phyloP scores from a whole-genome alignment of 2,113 vertebrate species.

The Rafetus swinhoei region DNA sequence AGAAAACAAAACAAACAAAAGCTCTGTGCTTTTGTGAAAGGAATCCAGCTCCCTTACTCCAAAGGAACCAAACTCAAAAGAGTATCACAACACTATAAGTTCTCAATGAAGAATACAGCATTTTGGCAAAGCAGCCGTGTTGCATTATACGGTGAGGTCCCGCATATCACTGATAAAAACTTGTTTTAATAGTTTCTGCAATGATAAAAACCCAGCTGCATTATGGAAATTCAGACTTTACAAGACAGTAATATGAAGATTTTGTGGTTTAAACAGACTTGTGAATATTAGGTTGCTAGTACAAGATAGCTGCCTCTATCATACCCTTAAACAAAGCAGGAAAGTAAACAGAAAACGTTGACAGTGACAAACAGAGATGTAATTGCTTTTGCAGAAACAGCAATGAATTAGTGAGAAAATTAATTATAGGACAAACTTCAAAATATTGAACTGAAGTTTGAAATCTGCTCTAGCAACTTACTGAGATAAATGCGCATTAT shows the following conservation, averaged over 20 bases:
- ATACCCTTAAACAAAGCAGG: conserved; percentile 45
- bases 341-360: conserved; percentile 43
- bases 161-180: conserved; percentile 30
- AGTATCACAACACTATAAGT: conserved; percentile 45
- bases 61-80: conserved; percentile 37
- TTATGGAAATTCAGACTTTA: conserved; percentile 34
- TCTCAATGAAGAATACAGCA: conserved; percentile 3
- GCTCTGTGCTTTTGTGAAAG: conserved; percentile 69
- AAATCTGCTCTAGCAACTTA: conserved; percentile 65
- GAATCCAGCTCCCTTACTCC: conserved; percentile 62
- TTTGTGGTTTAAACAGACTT: conserved; percentile 30
- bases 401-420: conserved; percentile 50
- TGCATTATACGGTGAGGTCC: conserved; percentile 63
- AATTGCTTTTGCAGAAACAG: conserved; percentile 69
- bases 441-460: conserved; percentile 59
- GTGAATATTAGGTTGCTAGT: conserved; percentile 20
- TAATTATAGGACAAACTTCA: conserved; percentile 53
- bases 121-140: conserved; percentile 48
- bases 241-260: conserved; percentile 34
- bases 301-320: conserved; percentile 55
- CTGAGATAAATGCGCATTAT: conserved; percentile 59
- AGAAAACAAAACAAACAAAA: conserved; percentile 59
- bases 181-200: conserved; percentile 55
- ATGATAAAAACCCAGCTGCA: conserved; percentile 46
- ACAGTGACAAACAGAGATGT: conserved; percentile 8